Base-by-base conservation (phyloP, 30 jellyfish, hydroid and myxozoan species). In the Aurelia aurita region DNA sequence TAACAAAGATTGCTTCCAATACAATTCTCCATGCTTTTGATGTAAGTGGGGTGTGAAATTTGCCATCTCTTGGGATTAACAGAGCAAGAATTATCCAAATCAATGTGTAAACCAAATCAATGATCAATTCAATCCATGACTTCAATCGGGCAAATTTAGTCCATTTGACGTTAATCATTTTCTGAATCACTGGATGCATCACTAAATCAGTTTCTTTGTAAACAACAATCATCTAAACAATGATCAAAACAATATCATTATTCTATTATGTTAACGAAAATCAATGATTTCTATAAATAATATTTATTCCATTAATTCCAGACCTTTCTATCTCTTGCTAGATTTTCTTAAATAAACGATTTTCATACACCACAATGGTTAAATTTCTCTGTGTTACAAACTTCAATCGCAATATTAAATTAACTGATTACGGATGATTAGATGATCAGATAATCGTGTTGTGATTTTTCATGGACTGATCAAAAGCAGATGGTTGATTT, bases 151-250 rank as follows among this genome's bases (percentile, higher is more conserved):
- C 97, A 74, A 92, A 86, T 59, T 55, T 75, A 28, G 72, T 64
- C 98, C 98, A 93, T 44, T 93, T 93, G 62, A 83, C 91, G 58
- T 83, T 89, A 13, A 93, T 71, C 78, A 86, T 14, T 73, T 87
- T 87, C 64, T 79, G 95, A 44, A 93, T 82, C 44, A 88, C 96
- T 13, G 97, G 98, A 67, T 87, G 97, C 95, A 87, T 86, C 79
- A 92, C 90, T 49, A 92, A 62, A 26, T 80, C 92, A 2, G 82
- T 66, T 32, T 92, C 97, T 43, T 76, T 78, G 84, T 81, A 86
- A 28, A 92, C 78, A 15, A 89, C 91, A 35, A 90, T 90, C 75
- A 90, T 84, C 97, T 90, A 74, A 31, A 63, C 34, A 76, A 12
- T 13, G 61, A 6, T 25, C 5, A 22, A n/a, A 21, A 3, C 14